Evolutionary conservation across 2,797 vertebrate genomes (phyloP).

Genomic region (Acanthiza pusilla): DNA sequence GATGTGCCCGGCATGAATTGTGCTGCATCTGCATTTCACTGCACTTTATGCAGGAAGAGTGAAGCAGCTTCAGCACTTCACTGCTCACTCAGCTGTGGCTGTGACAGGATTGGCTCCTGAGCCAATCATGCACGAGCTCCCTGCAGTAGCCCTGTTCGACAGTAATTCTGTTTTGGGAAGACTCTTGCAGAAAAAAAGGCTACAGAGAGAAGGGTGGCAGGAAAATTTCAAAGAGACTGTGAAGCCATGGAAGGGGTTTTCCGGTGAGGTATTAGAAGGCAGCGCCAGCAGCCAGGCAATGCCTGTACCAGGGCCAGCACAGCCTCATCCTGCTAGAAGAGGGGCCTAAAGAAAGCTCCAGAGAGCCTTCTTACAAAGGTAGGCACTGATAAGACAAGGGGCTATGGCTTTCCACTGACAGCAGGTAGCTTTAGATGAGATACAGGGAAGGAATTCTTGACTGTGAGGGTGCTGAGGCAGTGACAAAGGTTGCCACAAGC

Average conservation of each 20-base stretch:
- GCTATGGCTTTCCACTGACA: neutral
- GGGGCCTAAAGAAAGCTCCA: neutral
- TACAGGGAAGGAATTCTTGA: neutral
- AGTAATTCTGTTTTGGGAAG: neutral
- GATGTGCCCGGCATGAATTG: neutral
- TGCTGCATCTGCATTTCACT: neutral
- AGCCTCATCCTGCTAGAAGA: rapidly evolving
- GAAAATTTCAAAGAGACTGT: neutral
- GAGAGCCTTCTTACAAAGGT: too few species aligned
- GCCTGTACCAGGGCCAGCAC: too few species aligned
- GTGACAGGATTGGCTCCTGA: neutral
- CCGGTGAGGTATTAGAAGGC: neutral
- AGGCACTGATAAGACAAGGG: neutral
- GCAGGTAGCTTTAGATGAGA: neutral
- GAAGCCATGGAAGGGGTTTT: neutral
- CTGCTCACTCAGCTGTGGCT: neutral
- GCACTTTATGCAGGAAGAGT: neutral
- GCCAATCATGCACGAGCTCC: neutral
- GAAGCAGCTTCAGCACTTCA: neutral
- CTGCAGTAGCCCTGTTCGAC: neutral
- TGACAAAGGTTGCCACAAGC: rapidly evolving
- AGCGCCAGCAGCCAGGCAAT: neutral
- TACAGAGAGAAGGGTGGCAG: neutral
- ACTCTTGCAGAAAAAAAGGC: neutral
- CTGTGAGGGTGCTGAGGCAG: neutral